Evolutionary conservation across 2,888 invertebrate genomes (phyloP), one percentile per base, ranked within the genome.

Genomic region (Xylophagus ater): DNA sequence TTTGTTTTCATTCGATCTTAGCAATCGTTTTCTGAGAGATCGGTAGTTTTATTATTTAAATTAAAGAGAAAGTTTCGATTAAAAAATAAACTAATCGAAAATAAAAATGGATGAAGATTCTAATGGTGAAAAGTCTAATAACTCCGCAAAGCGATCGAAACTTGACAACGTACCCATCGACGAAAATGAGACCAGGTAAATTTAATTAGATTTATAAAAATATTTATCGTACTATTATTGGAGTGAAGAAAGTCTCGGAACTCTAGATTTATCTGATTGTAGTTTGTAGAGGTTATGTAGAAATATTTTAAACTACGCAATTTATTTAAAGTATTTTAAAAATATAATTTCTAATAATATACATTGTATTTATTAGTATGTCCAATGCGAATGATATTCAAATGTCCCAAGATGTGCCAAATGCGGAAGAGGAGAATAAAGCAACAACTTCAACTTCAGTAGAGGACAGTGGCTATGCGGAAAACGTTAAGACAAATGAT

Each of bases 91-190:
- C 26, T 20, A 10, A 19, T 13, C 29, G 10, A 17, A 23, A 23
- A 7, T 18, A 18, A 34, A 37, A 30, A 44, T 44, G 44, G 44
- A 40, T 14, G 38, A 35, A 36, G 37, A 40, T n/a, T 40, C 36
- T 13, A 37, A 34, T 30, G 17, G n/a, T 13, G 43, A 43, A 15
- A 37, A 23, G 13, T 21, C 28, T 3, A 40, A 26, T 14, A 40
- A 29, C 9, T 34, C 37, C 3, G 37, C 41, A 29, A 41, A 41
- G 20, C 37, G 37, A 18, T 37, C 41, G 12, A 37, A 41, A 37
- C 33, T 41, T n/a, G 33, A 37, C n/a, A 33, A 15, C 9, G 21
- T 9, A n/a, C 8, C 9, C 9, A 23, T 15, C 13, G 23, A 34
- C 5, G 40, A 21, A 23, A 19, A 9, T 21, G 34, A 18, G 13